A percentile compares a stretch with the other conserved stretches of the same genome.
phyloP scores from a whole-genome alignment of 2,797 vertebrate genomes.

The Hydrophis major region DNA sequence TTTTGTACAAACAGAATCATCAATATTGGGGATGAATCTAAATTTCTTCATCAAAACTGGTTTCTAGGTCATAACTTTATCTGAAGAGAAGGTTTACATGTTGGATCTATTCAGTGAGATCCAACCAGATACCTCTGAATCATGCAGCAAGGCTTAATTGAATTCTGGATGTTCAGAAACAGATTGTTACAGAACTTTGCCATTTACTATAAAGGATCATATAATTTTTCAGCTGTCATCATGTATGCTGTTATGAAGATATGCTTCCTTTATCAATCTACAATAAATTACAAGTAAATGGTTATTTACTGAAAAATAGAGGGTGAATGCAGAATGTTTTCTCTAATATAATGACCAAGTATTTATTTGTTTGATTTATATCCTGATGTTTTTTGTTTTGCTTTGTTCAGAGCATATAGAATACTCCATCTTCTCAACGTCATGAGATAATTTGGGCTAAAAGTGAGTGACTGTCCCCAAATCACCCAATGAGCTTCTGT shows the following conservation, averaged over 20 bases:
- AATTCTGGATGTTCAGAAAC: background rate
- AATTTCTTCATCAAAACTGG: background rate
- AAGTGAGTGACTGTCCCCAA: background rate
- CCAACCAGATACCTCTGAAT: background rate
- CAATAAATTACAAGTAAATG: conserved; percentile 20
- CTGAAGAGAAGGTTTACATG: background rate
- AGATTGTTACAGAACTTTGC: conserved; percentile 2
- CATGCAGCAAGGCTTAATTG: background rate
- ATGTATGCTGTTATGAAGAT: background rate
- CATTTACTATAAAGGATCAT: background rate
- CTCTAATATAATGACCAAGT: background rate
- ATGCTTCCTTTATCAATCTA: background rate
- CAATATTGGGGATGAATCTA: background rate
- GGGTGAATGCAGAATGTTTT: background rate
- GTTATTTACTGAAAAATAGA: conserved; percentile 17
- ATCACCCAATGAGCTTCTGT: background rate
- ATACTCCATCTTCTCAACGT: background rate
- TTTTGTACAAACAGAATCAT: background rate
- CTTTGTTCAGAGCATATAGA: background rate
- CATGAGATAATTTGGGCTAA: background rate
- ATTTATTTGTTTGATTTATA: background rate
- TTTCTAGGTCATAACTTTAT: background rate
- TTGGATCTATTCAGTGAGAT: background rate
- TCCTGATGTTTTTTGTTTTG: background rate
- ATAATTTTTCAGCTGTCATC: background rate